These are phyloP conservation scores for Leptoclinus maculatus DNA, from an alignment of 2,797 vertebrate genomes.

Conservation along the genomic window DNA sequence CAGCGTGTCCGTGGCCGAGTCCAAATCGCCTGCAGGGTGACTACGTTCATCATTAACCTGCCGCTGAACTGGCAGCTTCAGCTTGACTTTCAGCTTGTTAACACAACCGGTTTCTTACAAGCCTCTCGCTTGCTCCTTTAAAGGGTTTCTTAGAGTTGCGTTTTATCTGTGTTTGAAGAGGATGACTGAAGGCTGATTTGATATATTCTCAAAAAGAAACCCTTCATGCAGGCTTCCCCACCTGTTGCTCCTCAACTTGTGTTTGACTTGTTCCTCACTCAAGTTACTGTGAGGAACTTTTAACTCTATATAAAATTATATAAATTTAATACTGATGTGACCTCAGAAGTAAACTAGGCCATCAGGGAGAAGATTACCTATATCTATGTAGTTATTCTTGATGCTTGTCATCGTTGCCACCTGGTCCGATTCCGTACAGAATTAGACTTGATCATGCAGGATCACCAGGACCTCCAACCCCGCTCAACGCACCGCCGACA, in stretches of 20 bases:
- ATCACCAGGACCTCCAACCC: neutral
- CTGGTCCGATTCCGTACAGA: neutral
- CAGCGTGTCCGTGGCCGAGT: conserved; percentile 54
- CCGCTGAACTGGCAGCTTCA: conserved; percentile 52
- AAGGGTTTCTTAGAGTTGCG: neutral
- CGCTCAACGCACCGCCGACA: too few species aligned
- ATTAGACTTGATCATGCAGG: neutral
- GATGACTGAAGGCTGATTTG: neutral
- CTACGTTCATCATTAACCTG: conserved; percentile 69
- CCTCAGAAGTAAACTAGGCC: neutral
- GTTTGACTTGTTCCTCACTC: neutral
- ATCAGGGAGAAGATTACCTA: neutral
- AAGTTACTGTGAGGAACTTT: too few species aligned
- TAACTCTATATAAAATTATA: neutral
- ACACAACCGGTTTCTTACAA: neutral
- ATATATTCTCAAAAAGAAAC: neutral
- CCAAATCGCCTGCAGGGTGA: conserved; percentile 52
- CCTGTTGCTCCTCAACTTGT: neutral
- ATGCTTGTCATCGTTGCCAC: neutral
- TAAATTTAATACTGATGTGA: neutral
- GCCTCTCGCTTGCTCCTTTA: neutral
- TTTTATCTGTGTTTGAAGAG: conserved; percentile 3
- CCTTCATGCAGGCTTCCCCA: neutral
- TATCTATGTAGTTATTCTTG: too few species aligned
- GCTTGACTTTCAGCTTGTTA: conserved; percentile 50